These are phyloP conservation scores for Psophia crepitans DNA, from an alignment of 2,113 vertebrate species.

Conservation along the genomic window DNA sequence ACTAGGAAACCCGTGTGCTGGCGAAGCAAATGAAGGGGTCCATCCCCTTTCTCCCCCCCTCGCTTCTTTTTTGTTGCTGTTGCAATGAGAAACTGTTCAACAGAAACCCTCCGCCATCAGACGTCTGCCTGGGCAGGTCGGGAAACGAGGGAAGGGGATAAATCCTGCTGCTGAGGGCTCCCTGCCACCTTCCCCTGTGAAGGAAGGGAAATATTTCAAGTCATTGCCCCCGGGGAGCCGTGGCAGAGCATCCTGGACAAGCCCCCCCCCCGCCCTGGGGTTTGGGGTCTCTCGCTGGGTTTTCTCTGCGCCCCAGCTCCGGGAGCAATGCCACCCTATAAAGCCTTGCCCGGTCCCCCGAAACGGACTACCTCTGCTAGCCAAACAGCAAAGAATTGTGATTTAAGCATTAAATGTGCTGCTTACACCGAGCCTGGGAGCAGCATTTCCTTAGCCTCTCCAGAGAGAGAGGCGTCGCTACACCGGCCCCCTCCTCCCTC, in stretches of 20 bases:
- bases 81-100: neutral
- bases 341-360: neutral
- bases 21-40: neutral
- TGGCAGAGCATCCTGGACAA: neutral
- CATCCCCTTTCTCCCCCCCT: neutral
- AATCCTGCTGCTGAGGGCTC: neutral
- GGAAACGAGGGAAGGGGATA: neutral
- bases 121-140: neutral
- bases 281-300: neutral
- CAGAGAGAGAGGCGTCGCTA: neutral
- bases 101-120: neutral
- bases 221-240: accelerated
- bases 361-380: neutral
- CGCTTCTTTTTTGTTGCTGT: neutral
- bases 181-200: accelerated
- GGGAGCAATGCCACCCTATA: neutral
- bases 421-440: neutral
- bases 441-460: neutral
- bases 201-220: neutral
- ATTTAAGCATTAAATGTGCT: neutral
- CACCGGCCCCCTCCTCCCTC: neutral
- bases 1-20: neutral
- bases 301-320: neutral
- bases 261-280: accelerated
- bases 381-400: neutral